Conservation (phyloP, 2,888 invertebrate genomes). For the Dicranocentrus wangi region DNA sequence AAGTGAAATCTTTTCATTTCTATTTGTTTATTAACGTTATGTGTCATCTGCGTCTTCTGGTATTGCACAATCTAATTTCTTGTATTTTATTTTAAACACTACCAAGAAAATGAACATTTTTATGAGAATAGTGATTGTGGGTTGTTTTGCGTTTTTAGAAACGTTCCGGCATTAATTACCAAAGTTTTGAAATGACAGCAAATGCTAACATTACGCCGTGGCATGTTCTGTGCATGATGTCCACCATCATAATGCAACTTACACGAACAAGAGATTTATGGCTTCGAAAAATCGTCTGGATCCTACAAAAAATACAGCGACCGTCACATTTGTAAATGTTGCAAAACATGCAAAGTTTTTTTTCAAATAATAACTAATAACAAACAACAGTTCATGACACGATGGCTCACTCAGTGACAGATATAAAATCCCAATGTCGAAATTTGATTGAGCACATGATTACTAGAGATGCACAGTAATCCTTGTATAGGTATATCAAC, state of each 20-base stretch:
- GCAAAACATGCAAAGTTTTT: neutral
- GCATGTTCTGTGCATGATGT: neutral
- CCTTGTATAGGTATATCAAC: no score
- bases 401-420: no score
- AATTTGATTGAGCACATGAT: no score
- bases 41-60: constrained; percentile 11
- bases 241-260: neutral
- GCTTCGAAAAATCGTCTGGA: neutral
- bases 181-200: constrained; percentile 19
- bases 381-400: neutral
- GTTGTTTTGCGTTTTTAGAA: no score
- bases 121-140: no score
- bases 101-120: no score
- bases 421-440: no score
- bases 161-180: constrained; percentile 23
- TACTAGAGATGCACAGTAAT: no score
- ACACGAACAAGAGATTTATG: neutral
- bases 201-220: neutral
- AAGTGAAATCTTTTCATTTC: constrained; percentile 9
- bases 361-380: no score
- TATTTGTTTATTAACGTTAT: constrained; percentile 12
- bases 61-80: constrained; percentile 14
- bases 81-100: constrained; percentile 7
- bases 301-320: neutral
- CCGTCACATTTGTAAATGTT: neutral